phyloP scores from a whole-genome alignment of 2,888 invertebrate species.

The Pterostichus madidus region DNA sequence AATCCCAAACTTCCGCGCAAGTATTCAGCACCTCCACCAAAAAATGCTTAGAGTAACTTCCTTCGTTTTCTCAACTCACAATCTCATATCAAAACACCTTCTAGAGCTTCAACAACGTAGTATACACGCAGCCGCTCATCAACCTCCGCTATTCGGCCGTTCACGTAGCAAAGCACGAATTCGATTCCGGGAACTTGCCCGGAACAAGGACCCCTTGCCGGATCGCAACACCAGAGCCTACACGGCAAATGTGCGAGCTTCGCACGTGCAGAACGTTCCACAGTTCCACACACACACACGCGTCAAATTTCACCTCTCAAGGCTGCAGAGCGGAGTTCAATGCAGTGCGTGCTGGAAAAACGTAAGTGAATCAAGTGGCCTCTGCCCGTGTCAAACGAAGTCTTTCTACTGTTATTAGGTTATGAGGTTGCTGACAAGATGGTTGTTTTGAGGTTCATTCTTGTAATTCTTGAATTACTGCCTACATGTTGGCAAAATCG shows the following conservation, averaged over 20 bases:
- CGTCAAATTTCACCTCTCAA: constrained; percentile 10
- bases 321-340: neutral
- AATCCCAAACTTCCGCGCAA: too few species aligned
- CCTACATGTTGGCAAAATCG: too few species aligned
- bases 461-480: too few species aligned
- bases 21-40: too few species aligned
- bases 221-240: too few species aligned
- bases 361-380: constrained; percentile 33
- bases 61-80: neutral
- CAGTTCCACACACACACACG: neutral
- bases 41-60: too few species aligned
- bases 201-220: neutral
- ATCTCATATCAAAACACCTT: neutral
- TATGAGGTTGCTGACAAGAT: neutral
- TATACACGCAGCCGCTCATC: neutral
- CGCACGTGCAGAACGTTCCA: neutral
- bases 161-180: constrained; percentile 30
- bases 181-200: constrained; percentile 11
- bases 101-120: neutral
- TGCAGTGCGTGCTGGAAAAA: constrained; percentile 15
- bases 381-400: neutral
- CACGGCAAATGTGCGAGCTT: constrained; percentile 5
- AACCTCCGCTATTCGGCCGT: neutral
- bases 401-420: constrained; percentile 19
- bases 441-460: too few species aligned